Base-by-base conservation (phyloP, 2,888 invertebrate genomes). In the Balanococcus diminutus region DNA sequence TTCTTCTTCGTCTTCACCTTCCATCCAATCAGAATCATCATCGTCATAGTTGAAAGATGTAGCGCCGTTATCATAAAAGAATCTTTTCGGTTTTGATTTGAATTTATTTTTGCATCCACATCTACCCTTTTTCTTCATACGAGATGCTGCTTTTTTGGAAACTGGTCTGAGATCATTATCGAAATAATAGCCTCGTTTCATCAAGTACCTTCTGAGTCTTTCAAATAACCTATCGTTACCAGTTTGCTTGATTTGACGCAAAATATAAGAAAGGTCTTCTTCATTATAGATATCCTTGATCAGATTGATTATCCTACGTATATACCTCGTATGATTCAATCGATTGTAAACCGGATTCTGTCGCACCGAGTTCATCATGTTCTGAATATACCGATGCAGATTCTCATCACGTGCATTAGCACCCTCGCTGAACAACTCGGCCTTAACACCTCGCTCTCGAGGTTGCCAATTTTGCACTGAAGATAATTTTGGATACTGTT, bases 1-100 rank as follows among this genome's bases (percentile, higher is more conserved):
- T 25, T 84, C 84, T 16, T 14, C 67, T 25, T 84, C 84, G 4
- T 84, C 84, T 22, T 84, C 84, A 2, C 72, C 39, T n/a, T 56
- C 67, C 5, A 32, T 39, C 61, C 75, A 79, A n/a, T 67, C 67
- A 3, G 75, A 32, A 79, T 79, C 72, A 32, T 28, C 32, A 1
- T 31, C 75, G 0, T 31, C 75, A 19, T 79, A 5, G 36, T 19
- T 11, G 9, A 36, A 36, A 72, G 11, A 9, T 22, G 56, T 56
- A 2, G 6, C 14, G 8, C 56, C 67, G 14, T 67, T 14, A 67
- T 28, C 16, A 3, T 67, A 28, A 6, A 14, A 67, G 22, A 79
- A 79, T 36, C n/a, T 79, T 22, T 79, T 79, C 4, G n/a, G 75
- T 36, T 79, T 19, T 19, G 36, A 6, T 36, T 67, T 42, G 11